Base-by-base conservation (phyloP, 2,797 vertebrate species). In the Pangasius sanitwongsei region DNA sequence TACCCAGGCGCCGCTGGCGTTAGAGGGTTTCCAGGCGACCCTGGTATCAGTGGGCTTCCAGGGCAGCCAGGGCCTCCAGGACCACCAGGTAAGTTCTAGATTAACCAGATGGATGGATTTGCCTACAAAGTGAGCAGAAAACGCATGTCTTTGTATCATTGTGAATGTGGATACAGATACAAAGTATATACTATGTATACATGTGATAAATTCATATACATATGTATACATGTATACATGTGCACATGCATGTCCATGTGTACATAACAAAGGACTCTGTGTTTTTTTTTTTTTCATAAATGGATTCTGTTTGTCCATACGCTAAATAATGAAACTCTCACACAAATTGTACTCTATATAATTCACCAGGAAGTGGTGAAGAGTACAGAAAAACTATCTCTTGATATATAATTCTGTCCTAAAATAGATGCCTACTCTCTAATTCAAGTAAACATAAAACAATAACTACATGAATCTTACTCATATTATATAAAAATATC, bases 61-160 rank as follows among this genome's bases (percentile, higher is more conserved):
- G 96, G 96, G 18, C 67, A 61, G 83, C 95, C 95, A n/a, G 96
- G 96, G 86, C 83, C 37, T 13, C 94, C 94, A 7, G 96, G 96
- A 67, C 92, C 86, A 0, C 92, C 18, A 95, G 96, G 96, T 97
- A 94, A 92, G 94, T 93, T 84, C 12, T 5, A n/a, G 8, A n/a
- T 86, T 82, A 59, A 72, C 44, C 7, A 31, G 67, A 37, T 50
- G n/a, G 34, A 83, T 28, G 6, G 50, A 48, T 48, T 44, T 75
- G 48, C 15, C 41, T 11, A 55, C 15, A 88, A n/a, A 77, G n/a
- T 65, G 8, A 72, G 0, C 31, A 83, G 65, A 85, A 50, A 69
- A 86, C 0, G 6, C 0, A 16, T 61, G 9, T 81, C 1, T 87
- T 67, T 89, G 31, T 69, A 69, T 86, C 70, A 77, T 78, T 81